Evolutionary conservation across 2,888 invertebrate species (phyloP), one percentile per base, ranked within the genome.

Genomic region (Linyphia triangularis): DNA sequence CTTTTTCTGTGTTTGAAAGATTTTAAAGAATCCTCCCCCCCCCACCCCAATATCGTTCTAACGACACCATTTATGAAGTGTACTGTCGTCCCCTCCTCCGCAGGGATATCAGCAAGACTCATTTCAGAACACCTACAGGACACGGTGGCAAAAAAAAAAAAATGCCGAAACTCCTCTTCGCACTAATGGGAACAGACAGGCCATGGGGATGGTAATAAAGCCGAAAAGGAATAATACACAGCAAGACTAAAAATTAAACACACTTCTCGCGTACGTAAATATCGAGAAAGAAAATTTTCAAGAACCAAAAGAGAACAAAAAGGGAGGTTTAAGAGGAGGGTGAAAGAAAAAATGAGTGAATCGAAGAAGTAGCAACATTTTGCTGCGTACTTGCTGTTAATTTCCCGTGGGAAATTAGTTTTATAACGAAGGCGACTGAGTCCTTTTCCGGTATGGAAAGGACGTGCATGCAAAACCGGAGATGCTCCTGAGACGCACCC

Each of bases 391-490:
- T 86, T 88, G 81, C 81, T 88, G 81, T 81, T 88, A 88, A 88
- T 88, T 88, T 88, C 86, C 86, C 86, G 67, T 57, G 86, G 86
- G 86, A 88, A 88, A 88, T 88, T 88, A 88, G 86, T 88, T 88
- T 88, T 88, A 88, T 88, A 88, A 88, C 86, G 86, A 88, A 88
- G 86, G 73, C 73, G 86, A 88, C 81, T 81, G 79, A 81, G 86
- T 69, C 79, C 85, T 81, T 86, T 82, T 88, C 81, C 75, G 51
- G 73, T 75, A 73, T 73, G 75, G 63, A 88, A 82, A 69, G 75
- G 57, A 81, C 61, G 40, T 75, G 86, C 75, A 81, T 81, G 81
- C 81, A 81, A 88, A 88, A 88, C 86, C 81, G 86, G 86, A 86
- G 86, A 88, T 59, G 86, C 86, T 88, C 85, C 86, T 40, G 86